Percentiles rank a stretch among this genome's conserved stretches.
phyloP scores from a whole-genome alignment of 2,888 invertebrate genomes.

The Chymomyza procnemis region DNA sequence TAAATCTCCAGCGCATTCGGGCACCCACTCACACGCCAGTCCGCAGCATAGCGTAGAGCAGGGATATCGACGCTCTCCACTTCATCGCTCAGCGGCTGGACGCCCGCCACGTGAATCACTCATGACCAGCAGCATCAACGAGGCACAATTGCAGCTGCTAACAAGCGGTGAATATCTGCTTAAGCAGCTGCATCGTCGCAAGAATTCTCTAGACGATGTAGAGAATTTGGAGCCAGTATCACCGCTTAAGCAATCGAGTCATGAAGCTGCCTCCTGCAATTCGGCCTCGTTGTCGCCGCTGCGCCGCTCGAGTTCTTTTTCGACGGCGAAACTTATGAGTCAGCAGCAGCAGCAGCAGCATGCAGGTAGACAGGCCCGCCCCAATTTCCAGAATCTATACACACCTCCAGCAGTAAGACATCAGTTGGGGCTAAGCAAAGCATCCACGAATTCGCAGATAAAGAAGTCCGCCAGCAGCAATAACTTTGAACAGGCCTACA shows the following conservation, averaged over 20 bases:
- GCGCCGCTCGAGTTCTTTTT: slow-evolving; percentile 85
- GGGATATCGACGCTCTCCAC: slow-evolving; percentile 60
- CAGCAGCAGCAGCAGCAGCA: slow-evolving; percentile 53
- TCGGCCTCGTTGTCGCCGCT: slow-evolving; percentile 78
- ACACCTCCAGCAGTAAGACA: slow-evolving; percentile 76
- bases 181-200: slow-evolving; percentile 75
- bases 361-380: slow-evolving; percentile 56
- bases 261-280: slow-evolving; percentile 37
- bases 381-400: slow-evolving; percentile 74
- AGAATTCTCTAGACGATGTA: slow-evolving; percentile 76
- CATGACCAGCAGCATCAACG: slow-evolving; percentile 78
- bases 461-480: slow-evolving; percentile 79
- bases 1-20: slow-evolving; percentile 72
- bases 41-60: slow-evolving; percentile 74
- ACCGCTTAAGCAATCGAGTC: slow-evolving; percentile 33
- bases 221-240: slow-evolving; percentile 48
- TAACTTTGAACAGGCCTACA: slow-evolving; percentile 76
- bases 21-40: slow-evolving; percentile 69
- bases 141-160: slow-evolving; percentile 74
- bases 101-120: slow-evolving; percentile 39
- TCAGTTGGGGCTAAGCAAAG: slow-evolving; percentile 37
- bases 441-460: slow-evolving; percentile 48
- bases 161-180: slow-evolving; percentile 75
- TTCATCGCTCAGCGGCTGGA: slow-evolving; percentile 48
- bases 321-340: slow-evolving; percentile 21